Conservation (phyloP, 2,113 vertebrate genomes). For the Cyanoliseus patagonus region DNA sequence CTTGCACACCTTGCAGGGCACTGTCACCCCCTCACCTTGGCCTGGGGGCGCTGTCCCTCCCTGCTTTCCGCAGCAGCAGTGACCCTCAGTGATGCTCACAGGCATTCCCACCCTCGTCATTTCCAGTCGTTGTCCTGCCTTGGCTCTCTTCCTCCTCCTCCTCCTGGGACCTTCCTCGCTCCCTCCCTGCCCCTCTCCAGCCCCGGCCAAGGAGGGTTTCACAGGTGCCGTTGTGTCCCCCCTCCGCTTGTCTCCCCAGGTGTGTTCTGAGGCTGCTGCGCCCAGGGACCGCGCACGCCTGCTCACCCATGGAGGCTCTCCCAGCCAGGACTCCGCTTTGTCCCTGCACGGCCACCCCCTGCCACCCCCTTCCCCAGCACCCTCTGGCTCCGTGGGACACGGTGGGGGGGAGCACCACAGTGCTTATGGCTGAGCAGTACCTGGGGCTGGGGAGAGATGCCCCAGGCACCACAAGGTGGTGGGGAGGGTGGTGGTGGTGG, state of each 20-base stretch:
- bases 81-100: not conserved
- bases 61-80: not conserved
- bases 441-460: not conserved
- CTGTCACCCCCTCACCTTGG: not conserved
- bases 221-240: constrained; percentile 38
- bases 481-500: not conserved
- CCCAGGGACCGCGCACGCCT: constrained; percentile 41
- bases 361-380: constrained; percentile 43
- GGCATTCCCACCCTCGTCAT: not conserved
- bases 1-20: not conserved
- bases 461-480: not conserved
- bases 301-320: constrained; percentile 48
- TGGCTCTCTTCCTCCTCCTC: not conserved
- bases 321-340: constrained; percentile 64
- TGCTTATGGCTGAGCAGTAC: not conserved
- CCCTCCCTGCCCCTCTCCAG: not conserved
- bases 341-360: constrained; percentile 53
- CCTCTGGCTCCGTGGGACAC: not conserved
- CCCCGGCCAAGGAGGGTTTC: constrained; percentile 34
- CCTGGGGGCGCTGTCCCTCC: not conserved
- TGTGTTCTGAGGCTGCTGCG: constrained; percentile 74
- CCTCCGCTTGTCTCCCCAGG: constrained; percentile 70
- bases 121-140: not conserved
- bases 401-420: not conserved
- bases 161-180: not conserved